A percentile compares a stretch with the other conserved stretches of the same genome.
Conservation (phyloP, 1,140 invertebrate genomes). For the Amyelois transitella region DNA sequence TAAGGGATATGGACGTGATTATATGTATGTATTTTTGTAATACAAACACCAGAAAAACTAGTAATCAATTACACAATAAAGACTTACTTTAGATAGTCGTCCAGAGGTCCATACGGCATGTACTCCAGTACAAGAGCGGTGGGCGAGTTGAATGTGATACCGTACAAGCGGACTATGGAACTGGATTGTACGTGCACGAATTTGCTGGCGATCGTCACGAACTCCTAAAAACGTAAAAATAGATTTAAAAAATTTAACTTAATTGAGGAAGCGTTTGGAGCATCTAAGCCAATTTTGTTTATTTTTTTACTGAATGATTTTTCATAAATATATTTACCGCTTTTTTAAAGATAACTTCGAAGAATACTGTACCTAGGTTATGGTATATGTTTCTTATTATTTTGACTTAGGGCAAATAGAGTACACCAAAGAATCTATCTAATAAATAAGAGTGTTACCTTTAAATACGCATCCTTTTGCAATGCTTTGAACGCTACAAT, state of each 20-base stretch:
- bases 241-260: background rate
- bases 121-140: conserved; percentile 89
- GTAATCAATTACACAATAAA: too few relatives aligned
- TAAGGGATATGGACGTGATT: too few relatives aligned
- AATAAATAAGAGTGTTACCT: conserved; percentile 52
- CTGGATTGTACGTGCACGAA: conserved; percentile 85
- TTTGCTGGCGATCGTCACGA: conserved; percentile 82
- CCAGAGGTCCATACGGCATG: conserved; percentile 84
- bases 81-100: conserved; percentile 79
- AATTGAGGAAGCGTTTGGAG: too few relatives aligned
- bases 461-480: conserved; percentile 78
- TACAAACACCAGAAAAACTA: background rate
- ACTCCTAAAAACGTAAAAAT: conserved; percentile 76
- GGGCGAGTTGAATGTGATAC: conserved; percentile 82
- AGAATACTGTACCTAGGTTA: too few relatives aligned
- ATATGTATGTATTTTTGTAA: too few relatives aligned
- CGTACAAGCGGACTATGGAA: conserved; percentile 83
- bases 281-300: too few relatives aligned
- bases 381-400: too few relatives aligned
- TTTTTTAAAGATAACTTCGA: too few relatives aligned
- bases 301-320: too few relatives aligned
- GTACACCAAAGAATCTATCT: background rate
- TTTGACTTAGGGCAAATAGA: too few relatives aligned
- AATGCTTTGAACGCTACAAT: conserved; percentile 85
- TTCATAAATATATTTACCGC: too few relatives aligned